Conservation (phyloP, 2,888 invertebrate species). For the Pomacea canaliculata region DNA sequence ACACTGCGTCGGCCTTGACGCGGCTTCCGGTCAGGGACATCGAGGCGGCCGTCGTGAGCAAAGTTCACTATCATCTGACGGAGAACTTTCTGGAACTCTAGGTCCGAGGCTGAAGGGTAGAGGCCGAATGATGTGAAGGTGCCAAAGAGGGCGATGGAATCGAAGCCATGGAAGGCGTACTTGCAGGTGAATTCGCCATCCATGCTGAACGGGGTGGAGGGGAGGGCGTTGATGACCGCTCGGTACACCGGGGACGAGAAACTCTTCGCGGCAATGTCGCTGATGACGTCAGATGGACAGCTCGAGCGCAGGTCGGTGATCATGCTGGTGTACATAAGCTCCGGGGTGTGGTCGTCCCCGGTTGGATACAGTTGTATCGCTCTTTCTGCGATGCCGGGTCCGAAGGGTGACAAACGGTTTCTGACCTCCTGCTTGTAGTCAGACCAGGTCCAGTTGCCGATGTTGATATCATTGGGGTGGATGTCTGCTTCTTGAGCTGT, state of each 20-base stretch:
- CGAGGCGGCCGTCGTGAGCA: slow-evolving; percentile 18
- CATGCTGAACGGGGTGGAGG: slow-evolving; percentile 14
- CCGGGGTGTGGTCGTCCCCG: background rate
- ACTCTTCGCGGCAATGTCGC: slow-evolving; percentile 4
- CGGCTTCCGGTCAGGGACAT: slow-evolving; percentile 17
- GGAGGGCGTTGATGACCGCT: slow-evolving; percentile 20
- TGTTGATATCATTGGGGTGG: background rate
- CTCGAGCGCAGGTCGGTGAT: slow-evolving; percentile 24
- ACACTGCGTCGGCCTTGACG: background rate
- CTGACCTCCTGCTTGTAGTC: background rate
- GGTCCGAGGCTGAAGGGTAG: slow-evolving; percentile 10
- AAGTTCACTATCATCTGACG: slow-evolving; percentile 27
- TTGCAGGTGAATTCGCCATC: background rate
- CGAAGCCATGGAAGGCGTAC: slow-evolving; percentile 25
- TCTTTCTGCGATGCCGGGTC: slow-evolving; percentile 2
- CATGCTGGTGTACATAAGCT: slow-evolving; percentile 24
- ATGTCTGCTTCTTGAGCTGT: slow-evolving; percentile 7
- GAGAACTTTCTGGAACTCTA: slow-evolving; percentile 26
- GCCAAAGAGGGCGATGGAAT: slow-evolving; percentile 26
- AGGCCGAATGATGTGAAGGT: slow-evolving; percentile 16
- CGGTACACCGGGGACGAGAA: slow-evolving; percentile 27
- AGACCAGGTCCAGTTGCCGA: slow-evolving; percentile 7
- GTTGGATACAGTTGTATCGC: slow-evolving; percentile 13
- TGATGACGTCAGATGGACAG: slow-evolving; percentile 28
- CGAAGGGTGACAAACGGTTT: background rate